phyloP scores from a whole-genome alignment of 1,140 invertebrate genomes.

The Anthonomus grandis region DNA sequence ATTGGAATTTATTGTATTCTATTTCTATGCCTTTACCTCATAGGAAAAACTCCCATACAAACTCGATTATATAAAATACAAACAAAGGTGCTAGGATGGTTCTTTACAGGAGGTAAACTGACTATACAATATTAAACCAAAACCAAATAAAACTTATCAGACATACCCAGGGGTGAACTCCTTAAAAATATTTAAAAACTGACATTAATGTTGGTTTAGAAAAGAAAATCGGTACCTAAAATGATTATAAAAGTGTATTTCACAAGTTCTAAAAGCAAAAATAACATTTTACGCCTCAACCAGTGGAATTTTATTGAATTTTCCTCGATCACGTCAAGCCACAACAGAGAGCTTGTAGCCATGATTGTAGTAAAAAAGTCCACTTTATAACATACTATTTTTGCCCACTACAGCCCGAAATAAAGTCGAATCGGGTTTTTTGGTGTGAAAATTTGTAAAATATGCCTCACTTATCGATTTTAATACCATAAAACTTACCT shows the following conservation, averaged over 20 bases:
- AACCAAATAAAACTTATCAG: background rate
- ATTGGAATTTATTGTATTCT: too few species aligned
- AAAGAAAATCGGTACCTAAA: too few species aligned
- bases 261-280: background rate
- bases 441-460: background rate
- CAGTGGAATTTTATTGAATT: conserved; percentile 13
- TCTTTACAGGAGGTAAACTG: too few species aligned
- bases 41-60: too few species aligned
- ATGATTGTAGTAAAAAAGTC: conserved; percentile 17
- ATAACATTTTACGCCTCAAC: background rate
- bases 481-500: conserved; percentile 23
- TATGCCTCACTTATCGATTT: background rate
- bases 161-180: conserved; percentile 9
- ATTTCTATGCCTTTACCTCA: too few species aligned
- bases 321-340: conserved; percentile 27
- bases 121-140: too few species aligned
- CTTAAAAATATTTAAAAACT: conserved; percentile 21
- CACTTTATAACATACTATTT: conserved; percentile 20
- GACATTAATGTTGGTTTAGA: background rate
- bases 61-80: too few species aligned
- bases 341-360: conserved; percentile 18
- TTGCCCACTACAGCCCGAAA: too few species aligned
- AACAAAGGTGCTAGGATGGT: too few species aligned
- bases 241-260: background rate
- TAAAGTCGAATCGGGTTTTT: background rate